Evolutionary conservation across 2,888 invertebrate genomes (phyloP), one percentile per base, ranked within the genome.

Genomic region (Notocelia uddmanniana): DNA sequence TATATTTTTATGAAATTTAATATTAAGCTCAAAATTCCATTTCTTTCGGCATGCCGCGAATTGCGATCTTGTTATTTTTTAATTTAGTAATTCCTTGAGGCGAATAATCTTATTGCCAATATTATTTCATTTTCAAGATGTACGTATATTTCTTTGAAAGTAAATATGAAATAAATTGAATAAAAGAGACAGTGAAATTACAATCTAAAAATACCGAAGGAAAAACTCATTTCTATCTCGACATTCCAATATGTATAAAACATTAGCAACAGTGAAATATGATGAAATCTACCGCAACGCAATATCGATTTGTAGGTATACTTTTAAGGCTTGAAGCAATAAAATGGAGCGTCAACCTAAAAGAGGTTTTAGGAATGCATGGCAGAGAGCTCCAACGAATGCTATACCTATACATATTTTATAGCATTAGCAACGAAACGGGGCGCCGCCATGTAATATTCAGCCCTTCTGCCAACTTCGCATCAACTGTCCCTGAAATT

Each of bases 401-500:
- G 52, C 64, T 31, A 23, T 64, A 37, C 21, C 64, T 31, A 23
- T 64, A 37, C 21, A 64, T 64, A 64, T 54, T 64, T 64, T 37
- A 64, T 52, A 54, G 37, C 34, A 21, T 34, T 9, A 23, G 19
- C 13, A 57, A 34, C 26, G 57, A 18, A 50, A 26, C 23, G 26
- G 19, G 23, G 50, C 50, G 48, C 23, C 31, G 48, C 1, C 23
- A 70, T 70, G 58, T 64, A 50, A 64, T 58, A 69, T 63, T 57
- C 34, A 70, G 26, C 19, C 41, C 64, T 23, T 41, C 54, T 23
- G 63, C 50, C 57, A 69, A 45, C 57, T 58, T n/a, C 63, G 23
- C 34, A 52, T 64, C 58, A 57, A 58, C 63, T 19, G 21, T 48
- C 50, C 26, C 54, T 57, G 57, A 69, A 69, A 69, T 69, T 50